Evolutionary conservation across 1,140 invertebrate species (phyloP).

Genomic region (Lepidurus couesii): DNA sequence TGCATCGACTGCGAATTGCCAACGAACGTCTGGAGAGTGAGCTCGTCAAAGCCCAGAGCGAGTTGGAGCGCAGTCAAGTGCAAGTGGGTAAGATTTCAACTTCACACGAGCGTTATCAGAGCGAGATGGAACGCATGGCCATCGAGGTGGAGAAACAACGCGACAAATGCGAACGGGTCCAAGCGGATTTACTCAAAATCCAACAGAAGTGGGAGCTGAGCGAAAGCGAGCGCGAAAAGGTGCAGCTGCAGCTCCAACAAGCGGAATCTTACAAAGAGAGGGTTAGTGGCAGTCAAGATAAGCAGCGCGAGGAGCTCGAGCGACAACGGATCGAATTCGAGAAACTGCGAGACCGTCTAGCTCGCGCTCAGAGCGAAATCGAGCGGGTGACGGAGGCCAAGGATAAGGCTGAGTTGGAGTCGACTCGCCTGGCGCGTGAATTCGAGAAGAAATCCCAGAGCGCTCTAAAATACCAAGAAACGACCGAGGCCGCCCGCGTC

Average conservation of each 20-base stretch:
- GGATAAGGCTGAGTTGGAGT: conserved; percentile 71
- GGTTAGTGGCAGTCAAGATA: conserved; percentile 57
- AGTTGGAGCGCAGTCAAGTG: conserved; percentile 67
- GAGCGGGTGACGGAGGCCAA: conserved; percentile 35
- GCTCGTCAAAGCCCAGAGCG: conserved; percentile 64
- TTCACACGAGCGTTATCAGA: conserved; percentile 63
- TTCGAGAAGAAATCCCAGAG: conserved; percentile 72
- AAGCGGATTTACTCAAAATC: conserved; percentile 42
- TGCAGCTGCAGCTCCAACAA: conserved; percentile 40
- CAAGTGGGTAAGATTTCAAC: conserved; percentile 67
- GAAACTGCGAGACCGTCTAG: conserved; percentile 41
- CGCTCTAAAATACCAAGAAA: conserved; percentile 27
- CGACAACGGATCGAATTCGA: conserved; percentile 42
- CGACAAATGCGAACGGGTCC: conserved; percentile 65
- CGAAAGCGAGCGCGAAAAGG: conserved; percentile 43
- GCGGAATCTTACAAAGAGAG: conserved; percentile 47
- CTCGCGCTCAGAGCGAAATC: conserved; percentile 38
- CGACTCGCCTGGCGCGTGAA: conserved; percentile 74
- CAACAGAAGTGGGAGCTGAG: conserved; percentile 40
- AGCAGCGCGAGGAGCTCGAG: conserved; percentile 52
- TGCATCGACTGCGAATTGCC: conserved; percentile 60
- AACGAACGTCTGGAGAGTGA: conserved; percentile 52
- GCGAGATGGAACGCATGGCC: conserved; percentile 58
- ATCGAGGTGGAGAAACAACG: conserved; percentile 80
- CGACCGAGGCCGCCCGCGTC: conserved; percentile 44